Evolutionary conservation across 2,888 invertebrate genomes (phyloP).

Genomic region (Mechanitis messenoides): DNA sequence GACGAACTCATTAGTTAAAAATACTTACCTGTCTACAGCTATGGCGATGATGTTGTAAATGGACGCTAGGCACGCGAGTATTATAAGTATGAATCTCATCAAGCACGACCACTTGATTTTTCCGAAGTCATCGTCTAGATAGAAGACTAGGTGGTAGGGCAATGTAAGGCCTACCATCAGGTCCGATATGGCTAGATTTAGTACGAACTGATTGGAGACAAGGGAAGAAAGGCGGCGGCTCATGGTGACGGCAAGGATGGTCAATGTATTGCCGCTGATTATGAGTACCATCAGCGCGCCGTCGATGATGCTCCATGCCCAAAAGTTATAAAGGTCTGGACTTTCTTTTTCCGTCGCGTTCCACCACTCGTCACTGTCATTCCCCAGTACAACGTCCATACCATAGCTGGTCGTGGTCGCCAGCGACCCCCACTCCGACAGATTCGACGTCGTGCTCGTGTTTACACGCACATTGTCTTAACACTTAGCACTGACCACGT

Average conservation of each 20-base stretch:
- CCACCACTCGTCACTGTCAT: conserved; percentile 58
- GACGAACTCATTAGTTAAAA: conserved; percentile 8
- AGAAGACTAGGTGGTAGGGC: conserved; percentile 87
- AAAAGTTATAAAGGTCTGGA: conserved; percentile 64
- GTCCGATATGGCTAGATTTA: conserved; percentile 87
- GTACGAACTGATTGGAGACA: conserved; percentile 86
- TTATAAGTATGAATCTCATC: conserved; percentile 83
- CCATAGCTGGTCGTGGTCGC: conserved; percentile 71
- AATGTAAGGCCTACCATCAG: conserved; percentile 85
- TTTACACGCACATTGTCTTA: conserved; percentile 57
- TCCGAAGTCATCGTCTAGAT: conserved; percentile 78
- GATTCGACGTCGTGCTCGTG: conserved; percentile 67
- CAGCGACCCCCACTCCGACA: conserved; percentile 64
- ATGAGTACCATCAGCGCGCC: conserved; percentile 80
- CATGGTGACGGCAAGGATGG: conserved; percentile 83
- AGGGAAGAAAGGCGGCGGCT: conserved; percentile 82
- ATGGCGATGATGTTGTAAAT: conserved; percentile 87
- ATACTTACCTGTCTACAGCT: conserved; percentile 80
- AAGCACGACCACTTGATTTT: conserved; percentile 79
- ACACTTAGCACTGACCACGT: conserved; percentile 52
- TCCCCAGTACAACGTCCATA: conserved; percentile 68
- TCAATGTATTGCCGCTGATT: conserved; percentile 84
- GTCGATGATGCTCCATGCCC: conserved; percentile 82
- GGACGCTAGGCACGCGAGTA: conserved; percentile 86
- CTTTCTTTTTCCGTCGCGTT: conserved; percentile 51